A percentile compares a stretch with the other conserved stretches of the same genome.
Conservation (phyloP, 1,140 invertebrate species). For the Planococcus citri region DNA sequence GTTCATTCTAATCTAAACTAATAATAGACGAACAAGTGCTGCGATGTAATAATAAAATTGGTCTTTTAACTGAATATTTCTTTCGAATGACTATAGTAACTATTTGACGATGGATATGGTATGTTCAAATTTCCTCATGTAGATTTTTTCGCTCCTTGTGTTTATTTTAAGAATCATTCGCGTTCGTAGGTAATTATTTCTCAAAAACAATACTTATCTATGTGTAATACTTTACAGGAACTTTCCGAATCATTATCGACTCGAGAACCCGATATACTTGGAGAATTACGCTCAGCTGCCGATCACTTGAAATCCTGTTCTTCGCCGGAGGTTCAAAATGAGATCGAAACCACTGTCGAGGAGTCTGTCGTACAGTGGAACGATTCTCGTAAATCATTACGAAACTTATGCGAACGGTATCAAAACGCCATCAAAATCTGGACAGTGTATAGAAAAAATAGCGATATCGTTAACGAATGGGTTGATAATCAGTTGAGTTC, state of each 20-base stretch:
- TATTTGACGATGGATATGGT: too few species aligned
- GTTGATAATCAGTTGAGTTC: slow-evolving; percentile 39
- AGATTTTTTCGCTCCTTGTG: too few species aligned
- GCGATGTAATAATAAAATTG: too few species aligned
- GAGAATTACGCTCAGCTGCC: slow-evolving; percentile 37
- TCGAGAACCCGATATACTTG: neutral
- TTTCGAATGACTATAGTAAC: too few species aligned
- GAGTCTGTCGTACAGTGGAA: slow-evolving; percentile 62
- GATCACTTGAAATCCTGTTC: slow-evolving; percentile 53
- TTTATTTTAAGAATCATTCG: too few species aligned
- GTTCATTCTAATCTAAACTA: too few species aligned
- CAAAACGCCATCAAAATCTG: slow-evolving; percentile 62
- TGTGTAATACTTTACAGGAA: neutral
- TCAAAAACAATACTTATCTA: too few species aligned
- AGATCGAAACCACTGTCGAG: slow-evolving; percentile 54
- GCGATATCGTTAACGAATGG: slow-evolving; percentile 55
- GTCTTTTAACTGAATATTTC: too few species aligned
- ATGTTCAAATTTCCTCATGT: too few species aligned
- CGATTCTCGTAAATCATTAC: slow-evolving; percentile 55
- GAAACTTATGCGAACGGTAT: slow-evolving; percentile 54
- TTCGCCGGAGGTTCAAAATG: slow-evolving; percentile 39
- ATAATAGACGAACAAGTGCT: too few species aligned
- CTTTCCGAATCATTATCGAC: neutral
- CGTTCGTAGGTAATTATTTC: too few species aligned
- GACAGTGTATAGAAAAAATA: slow-evolving; percentile 59